Percentiles rank a stretch among this genome's conserved stretches.
phyloP scores from a whole-genome alignment of 2,888 invertebrate species.

The Lasioglossum marginatum region DNA sequence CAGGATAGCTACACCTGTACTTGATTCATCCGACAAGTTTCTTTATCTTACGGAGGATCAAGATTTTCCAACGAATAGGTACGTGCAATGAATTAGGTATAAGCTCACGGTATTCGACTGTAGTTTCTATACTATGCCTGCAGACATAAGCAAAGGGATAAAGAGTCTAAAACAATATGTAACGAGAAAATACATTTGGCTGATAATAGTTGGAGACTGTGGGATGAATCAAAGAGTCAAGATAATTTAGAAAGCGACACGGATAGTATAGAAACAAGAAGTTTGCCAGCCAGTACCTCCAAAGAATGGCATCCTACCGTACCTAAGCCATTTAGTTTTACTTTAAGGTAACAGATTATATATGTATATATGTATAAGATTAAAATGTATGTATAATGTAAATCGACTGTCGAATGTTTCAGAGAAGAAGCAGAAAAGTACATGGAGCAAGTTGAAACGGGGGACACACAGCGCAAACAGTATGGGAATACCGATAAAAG shows the following conservation, averaged over 20 bases:
- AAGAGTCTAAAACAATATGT: slow-evolving; percentile 74
- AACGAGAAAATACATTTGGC: slow-evolving; percentile 78
- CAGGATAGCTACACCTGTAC: slow-evolving; percentile 76
- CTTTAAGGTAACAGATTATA: slow-evolving; percentile 86
- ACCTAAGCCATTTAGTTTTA: slow-evolving; percentile 90
- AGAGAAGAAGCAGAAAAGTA: slow-evolving; percentile 89
- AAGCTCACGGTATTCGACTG: background rate
- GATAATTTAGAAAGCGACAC: slow-evolving; percentile 77
- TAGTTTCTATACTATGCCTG: background rate
- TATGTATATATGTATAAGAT: background rate
- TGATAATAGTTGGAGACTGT: slow-evolving; percentile 75
- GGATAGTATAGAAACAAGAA: slow-evolving; percentile 81
- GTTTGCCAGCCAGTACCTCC: slow-evolving; percentile 79
- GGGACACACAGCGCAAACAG: slow-evolving; percentile 65
- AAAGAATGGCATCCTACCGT: slow-evolving; percentile 85
- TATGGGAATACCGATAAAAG: slow-evolving; percentile 70
- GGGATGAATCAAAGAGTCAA: slow-evolving; percentile 77
- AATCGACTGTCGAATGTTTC: slow-evolving; percentile 54
- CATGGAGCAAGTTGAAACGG: slow-evolving; percentile 85
- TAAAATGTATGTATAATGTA: background rate
- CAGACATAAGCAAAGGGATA: slow-evolving; percentile 75
- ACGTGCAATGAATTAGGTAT: slow-evolving; percentile 2
- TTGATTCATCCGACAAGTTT: slow-evolving; percentile 76
- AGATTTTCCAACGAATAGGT: slow-evolving; percentile 79
- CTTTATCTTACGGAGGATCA: slow-evolving; percentile 80